Conservation (phyloP, 2,113 vertebrate genomes). For the Myocastor coypus region DNA sequence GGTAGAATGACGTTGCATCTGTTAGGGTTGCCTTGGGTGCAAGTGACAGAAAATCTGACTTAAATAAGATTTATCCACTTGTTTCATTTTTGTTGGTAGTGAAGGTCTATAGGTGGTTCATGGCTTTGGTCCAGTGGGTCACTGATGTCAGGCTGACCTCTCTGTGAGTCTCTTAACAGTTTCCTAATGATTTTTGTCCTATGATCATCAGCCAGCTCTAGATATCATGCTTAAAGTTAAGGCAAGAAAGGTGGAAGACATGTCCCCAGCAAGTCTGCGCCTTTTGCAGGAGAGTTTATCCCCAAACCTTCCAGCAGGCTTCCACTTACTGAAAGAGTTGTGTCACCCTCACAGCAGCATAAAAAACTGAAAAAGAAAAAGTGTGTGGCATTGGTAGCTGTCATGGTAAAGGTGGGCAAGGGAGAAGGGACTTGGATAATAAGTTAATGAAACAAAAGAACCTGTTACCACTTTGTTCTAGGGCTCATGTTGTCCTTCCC, state of each 20-base stretch:
- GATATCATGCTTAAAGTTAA: neutral
- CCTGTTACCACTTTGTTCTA: neutral
- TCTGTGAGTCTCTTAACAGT: neutral
- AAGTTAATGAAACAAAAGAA: neutral
- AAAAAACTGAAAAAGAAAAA: neutral
- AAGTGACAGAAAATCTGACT: neutral
- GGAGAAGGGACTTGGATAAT: neutral
- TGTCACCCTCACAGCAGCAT: neutral
- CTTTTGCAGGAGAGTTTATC: neutral
- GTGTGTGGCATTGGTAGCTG: neutral
- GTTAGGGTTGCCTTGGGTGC: neutral
- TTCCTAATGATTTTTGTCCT: neutral
- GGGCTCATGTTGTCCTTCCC: neutral
- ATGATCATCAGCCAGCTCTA: neutral
- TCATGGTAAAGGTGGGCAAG: neutral
- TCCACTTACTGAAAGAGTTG: neutral
- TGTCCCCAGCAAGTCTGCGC: too few species aligned
- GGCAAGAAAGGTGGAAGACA: neutral
- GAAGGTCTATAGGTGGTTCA: neutral
- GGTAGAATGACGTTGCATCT: neutral
- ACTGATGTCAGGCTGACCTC: neutral
- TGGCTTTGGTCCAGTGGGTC: neutral
- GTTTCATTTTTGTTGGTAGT: neutral
- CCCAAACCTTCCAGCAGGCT: neutral
- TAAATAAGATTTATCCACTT: neutral